Conservation (phyloP, 2,797 vertebrate genomes). For the Geotrypetes seraphini region DNA sequence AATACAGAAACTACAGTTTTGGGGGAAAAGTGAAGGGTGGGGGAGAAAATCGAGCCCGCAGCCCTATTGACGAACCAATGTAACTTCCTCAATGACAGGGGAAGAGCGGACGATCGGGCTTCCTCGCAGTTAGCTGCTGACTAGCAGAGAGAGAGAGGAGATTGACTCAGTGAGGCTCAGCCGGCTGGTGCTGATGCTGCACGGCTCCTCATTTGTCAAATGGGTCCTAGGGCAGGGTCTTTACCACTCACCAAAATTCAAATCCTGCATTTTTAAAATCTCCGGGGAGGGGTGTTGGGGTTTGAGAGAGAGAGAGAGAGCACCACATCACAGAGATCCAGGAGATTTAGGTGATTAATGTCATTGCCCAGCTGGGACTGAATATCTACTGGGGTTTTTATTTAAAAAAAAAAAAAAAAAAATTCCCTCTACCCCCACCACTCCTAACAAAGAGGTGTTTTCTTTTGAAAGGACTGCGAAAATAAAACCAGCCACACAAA, state of each 20-base stretch:
- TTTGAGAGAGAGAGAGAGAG: conserved; percentile 16
- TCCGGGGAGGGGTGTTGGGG: conserved; percentile 39
- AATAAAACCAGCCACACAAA: too few species aligned
- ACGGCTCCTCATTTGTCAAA: conserved; percentile 68
- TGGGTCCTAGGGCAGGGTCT: conserved; percentile 61
- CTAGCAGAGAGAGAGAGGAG: conserved; percentile 24
- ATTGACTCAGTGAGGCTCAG: conserved; percentile 50
- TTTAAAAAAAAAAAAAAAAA: too few species aligned
- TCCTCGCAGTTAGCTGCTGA: conserved; percentile 48
- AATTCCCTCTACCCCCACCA: conserved; percentile 13
- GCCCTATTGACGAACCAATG: conserved; percentile 51
- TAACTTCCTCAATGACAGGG: conserved; percentile 54
- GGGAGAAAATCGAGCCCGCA: conserved; percentile 34
- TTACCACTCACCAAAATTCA: conserved; percentile 67
- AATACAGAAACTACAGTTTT: conserved; percentile 23
- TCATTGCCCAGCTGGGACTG: conserved; percentile 50
- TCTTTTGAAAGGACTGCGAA: conserved; percentile 19
- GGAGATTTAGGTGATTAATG: conserved; percentile 50
- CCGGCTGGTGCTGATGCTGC: conserved; percentile 50
- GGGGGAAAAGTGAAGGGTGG: too few species aligned
- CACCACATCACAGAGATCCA: conserved; percentile 30
- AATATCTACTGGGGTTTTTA: conserved; percentile 31
- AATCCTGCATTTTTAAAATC: conserved; percentile 60
- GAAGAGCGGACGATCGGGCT: conserved; percentile 40
- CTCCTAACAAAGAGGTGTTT: conserved; percentile 21